Conservation (phyloP, 2,113 vertebrate genomes). For the Uropsilus gracilis region DNA sequence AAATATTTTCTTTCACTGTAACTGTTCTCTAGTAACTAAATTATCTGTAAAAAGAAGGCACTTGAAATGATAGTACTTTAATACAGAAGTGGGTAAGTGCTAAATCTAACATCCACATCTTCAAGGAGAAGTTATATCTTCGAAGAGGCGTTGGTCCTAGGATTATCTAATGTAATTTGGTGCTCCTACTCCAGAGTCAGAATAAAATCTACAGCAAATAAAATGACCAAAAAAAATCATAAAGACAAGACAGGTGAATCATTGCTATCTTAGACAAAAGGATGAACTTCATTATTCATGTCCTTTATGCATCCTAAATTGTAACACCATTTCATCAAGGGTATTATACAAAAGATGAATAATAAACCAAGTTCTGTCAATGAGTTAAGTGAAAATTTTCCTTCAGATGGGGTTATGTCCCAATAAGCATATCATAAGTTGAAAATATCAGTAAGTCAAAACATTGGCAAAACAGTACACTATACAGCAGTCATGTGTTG, state of each 20-base stretch:
- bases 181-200: background rate
- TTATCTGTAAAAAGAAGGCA: background rate
- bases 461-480: background rate
- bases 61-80: slow-evolving; percentile 31
- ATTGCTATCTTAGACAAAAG: background rate
- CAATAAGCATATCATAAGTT: background rate
- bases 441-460: background rate
- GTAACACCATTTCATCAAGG: slow-evolving; percentile 49
- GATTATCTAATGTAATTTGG: background rate
- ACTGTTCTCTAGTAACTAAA: slow-evolving; percentile 42
- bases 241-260: background rate
- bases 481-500: background rate
- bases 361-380: background rate
- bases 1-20: slow-evolving; percentile 38
- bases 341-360: slow-evolving; percentile 35
- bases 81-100: background rate
- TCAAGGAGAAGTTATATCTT: background rate
- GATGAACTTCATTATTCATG: background rate
- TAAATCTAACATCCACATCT: background rate
- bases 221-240: slow-evolving; percentile 39
- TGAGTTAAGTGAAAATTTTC: background rate
- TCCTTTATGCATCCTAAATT: background rate
- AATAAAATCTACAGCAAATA: slow-evolving; percentile 7
- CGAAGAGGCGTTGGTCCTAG: background rate
- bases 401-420: background rate